Base-by-base conservation (phyloP, 2,797 vertebrate species). In the Pseudotriccus pelzelni region DNA sequence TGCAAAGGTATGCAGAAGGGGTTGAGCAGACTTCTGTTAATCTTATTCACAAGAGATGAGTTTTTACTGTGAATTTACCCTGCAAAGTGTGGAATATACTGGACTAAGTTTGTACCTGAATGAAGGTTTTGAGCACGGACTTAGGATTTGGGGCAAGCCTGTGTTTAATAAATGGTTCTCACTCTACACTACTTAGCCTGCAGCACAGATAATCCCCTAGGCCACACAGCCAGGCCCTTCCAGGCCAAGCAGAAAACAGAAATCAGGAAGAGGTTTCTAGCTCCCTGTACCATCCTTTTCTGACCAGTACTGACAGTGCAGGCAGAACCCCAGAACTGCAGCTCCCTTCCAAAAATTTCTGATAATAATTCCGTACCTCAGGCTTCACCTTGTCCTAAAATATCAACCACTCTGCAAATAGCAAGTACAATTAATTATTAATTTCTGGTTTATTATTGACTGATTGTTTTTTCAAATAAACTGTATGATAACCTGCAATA, bases 401-500 rank as follows among this genome's bases (percentile, higher is more conserved):
- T 76, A 67, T 19, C 39, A 87, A 37, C n/a, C n/a, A 22, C 55
- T 62, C 14, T 58, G 24, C 34, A 94, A 75, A 80, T 23, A 73
- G 30, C 1, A 4, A 68, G 22, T 28, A 27, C 27, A 83, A 81
- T 84, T 94, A 80, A 82, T 92, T 76, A 92, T 87, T 93, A 81
- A 67, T 92, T 87, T 96, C 63, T 91, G 36, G 46, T 87, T 84
- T 90, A 72, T 55, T 84, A 85, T 64, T 79, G 87, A 93, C 60
- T 86, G 89, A 89, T 62, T 20, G 72, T 89, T 85, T 96, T 50
- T 47, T 50, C 43, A 73, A 89, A 58, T 64, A 93, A 88, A 94
- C 72, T 79, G 36, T 72, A 92, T 69, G 52, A 88, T 76, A 94
- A 90, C 74, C 89, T 94, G 55, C 84, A 97, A 95, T 84, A 94